These are phyloP conservation scores for Ophonus ardosiacus DNA, from an alignment of 2,888 invertebrate genomes.

Conservation along the genomic window DNA sequence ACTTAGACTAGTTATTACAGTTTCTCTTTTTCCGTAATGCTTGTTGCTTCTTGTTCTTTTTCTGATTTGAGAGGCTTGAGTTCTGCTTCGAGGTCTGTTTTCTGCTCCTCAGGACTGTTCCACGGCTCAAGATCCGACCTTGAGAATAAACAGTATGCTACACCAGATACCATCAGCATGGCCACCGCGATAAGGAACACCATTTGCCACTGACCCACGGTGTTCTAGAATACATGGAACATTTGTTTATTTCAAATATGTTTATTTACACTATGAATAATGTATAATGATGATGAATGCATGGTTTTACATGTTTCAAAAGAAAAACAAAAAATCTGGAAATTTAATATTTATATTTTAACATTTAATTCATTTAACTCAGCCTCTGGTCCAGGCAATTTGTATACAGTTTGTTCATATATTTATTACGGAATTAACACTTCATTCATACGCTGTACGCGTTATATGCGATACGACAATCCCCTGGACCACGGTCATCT, in stretches of 20 bases:
- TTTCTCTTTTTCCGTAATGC: constrained; percentile 19
- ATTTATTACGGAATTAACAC: no score
- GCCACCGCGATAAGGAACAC: constrained; percentile 79
- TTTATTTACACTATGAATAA: background rate
- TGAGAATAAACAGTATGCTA: constrained; percentile 78
- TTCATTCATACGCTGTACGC: no score
- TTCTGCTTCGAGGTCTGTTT: constrained; percentile 65
- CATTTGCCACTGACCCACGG: constrained; percentile 80
- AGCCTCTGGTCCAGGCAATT: no score
- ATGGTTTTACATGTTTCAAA: background rate
- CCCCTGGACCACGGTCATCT: no score
- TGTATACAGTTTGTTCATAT: no score
- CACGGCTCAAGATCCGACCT: constrained; percentile 80
- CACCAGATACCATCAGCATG: constrained; percentile 77
- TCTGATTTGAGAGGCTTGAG: constrained; percentile 65
- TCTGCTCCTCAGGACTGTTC: constrained; percentile 75
- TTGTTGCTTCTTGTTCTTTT: constrained; percentile 34
- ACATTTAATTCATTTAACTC: no score
- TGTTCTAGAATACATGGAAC: constrained; percentile 76
- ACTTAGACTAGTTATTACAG: background rate
- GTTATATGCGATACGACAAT: no score
- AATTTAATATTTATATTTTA: background rate
- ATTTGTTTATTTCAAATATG: constrained; percentile 38
- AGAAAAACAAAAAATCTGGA: background rate
- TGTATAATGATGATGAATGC: no score